A percentile compares a stretch with the other conserved stretches of the same genome.
Conservation (phyloP, 2,113 vertebrate genomes). For the Microcebus murinus region DNA sequence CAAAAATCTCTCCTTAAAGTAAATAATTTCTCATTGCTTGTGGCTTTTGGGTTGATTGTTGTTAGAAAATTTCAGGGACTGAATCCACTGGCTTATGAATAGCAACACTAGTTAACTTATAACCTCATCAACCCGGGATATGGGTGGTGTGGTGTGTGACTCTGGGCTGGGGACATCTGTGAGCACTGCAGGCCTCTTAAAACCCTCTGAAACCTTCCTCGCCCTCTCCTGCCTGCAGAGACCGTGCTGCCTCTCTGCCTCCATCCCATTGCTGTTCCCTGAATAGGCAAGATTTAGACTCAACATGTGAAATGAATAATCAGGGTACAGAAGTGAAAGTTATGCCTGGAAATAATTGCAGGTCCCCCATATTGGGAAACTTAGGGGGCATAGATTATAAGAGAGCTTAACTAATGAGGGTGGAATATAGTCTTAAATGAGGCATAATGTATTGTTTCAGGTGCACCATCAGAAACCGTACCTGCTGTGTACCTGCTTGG, state of each 20-base stretch:
- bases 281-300: neutral
- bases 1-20: neutral
- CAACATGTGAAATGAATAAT: neutral
- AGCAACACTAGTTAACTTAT: neutral
- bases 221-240: neutral
- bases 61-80: neutral
- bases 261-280: neutral
- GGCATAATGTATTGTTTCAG: constrained; percentile 27
- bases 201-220: neutral
- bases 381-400: neutral
- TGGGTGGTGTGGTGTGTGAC: neutral
- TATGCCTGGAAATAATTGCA: constrained; percentile 16
- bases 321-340: neutral
- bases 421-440: constrained; percentile 30
- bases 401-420: constrained; percentile 43
- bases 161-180: neutral
- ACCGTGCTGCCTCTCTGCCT: neutral
- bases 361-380: neutral
- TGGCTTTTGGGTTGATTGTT: neutral
- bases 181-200: neutral
- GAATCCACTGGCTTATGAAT: neutral
- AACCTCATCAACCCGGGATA: neutral
- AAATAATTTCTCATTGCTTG: neutral
- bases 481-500: neutral
- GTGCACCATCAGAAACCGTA: neutral